Evolutionary conservation across 2,113 vertebrate genomes (phyloP), one percentile per base, ranked within the genome.

Genomic region (Anthoscopus minutus): DNA sequence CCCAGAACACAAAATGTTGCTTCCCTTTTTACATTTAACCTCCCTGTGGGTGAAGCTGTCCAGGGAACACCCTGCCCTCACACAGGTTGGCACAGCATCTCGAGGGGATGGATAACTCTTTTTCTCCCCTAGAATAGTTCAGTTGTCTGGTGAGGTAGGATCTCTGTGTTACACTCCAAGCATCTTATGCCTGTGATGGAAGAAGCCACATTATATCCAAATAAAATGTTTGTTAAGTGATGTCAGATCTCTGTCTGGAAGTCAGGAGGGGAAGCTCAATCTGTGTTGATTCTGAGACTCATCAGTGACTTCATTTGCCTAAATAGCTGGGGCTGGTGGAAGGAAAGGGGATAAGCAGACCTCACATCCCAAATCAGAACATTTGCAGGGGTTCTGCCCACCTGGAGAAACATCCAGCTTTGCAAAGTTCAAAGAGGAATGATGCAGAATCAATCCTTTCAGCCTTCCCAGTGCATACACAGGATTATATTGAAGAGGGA

Each of bases 1-100:
- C 57, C 33, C 0, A 0, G 33, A 57, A 48, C 17, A 38, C 11
- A n/a, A 48, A 77, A 40, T 0, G 0, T 16, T 80, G 15, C 25
- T 77, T 65, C n/a, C 28, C 20, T 50, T 73, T n/a, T 22, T 11
- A 6, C 9, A 2, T 61, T 88, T 45, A 31, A n/a, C 17, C n/a
- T 70, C 37, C 54, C 24, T 2, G 3, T 0, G 1, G 10, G 17
- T 81, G 50, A 51, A 86, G 27, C 67, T 37, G 40, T 17, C 44
- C 27, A 13, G 6, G 44, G 18, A 38, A 35, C 10, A 19, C 24
- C 47, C 58, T 93, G 50, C 28, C 51, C 56, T 2, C 1, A 18
- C 42, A 35, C 15, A 40, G 54, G 22, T 1, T 70, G 65, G 72
- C 2, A 6, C 51, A 85, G 66, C 61, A 51, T 2, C 57, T 66